phyloP scores from a whole-genome alignment of 2,888 invertebrate species.

The Theretra japonica region DNA sequence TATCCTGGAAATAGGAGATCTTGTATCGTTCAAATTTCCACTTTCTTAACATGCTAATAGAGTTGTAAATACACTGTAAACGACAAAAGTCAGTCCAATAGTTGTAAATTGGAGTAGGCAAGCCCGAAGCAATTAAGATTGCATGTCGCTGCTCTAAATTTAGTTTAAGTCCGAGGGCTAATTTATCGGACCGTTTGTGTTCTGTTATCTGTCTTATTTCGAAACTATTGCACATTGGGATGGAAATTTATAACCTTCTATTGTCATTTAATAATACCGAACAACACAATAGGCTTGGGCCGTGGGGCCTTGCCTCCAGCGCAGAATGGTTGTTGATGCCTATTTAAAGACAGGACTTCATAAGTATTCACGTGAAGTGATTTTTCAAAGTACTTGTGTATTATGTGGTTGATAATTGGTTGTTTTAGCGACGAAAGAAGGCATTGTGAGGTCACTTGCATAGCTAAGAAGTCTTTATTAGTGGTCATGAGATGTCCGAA shows the following conservation, averaged over 20 bases:
- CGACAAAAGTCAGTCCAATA: conserved; percentile 46
- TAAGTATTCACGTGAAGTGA: too few species aligned
- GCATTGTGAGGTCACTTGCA: too few species aligned
- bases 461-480: too few species aligned
- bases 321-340: too few species aligned
- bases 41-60: background rate
- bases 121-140: conserved; percentile 73
- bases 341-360: too few species aligned
- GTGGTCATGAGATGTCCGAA: too few species aligned
- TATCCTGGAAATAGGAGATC: background rate
- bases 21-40: background rate
- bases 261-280: background rate
- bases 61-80: conserved; percentile 15
- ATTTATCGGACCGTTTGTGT: conserved; percentile 66
- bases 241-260: conserved; percentile 2
- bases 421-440: too few species aligned
- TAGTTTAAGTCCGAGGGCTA: conserved; percentile 61
- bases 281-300: too few species aligned
- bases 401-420: too few species aligned
- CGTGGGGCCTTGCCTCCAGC: too few species aligned
- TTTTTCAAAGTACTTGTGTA: too few species aligned
- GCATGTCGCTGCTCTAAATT: conserved; percentile 72
- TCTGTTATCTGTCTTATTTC: conserved; percentile 48
- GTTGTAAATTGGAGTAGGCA: conserved; percentile 63
- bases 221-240: conserved; percentile 27